Conservation (phyloP, 2,888 invertebrate species). For the Xestia rhomboidea region DNA sequence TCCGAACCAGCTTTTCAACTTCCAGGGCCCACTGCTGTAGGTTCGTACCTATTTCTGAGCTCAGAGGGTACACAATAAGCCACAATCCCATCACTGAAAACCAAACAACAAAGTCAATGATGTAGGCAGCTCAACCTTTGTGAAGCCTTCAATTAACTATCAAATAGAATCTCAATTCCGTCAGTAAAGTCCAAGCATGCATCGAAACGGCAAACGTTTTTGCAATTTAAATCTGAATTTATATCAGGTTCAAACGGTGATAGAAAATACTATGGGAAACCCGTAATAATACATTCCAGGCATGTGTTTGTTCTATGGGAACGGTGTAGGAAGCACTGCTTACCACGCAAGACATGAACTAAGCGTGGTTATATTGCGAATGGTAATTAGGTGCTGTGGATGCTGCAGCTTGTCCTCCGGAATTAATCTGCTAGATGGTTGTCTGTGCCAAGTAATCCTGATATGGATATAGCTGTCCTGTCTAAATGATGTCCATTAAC, state of each 20-base stretch:
- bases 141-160: constrained; percentile 1
- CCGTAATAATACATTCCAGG: constrained; percentile 57
- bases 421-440: constrained; percentile 37
- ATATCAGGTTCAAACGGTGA: constrained; percentile 60
- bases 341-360: constrained; percentile 51
- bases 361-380: constrained; percentile 27
- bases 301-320: constrained; percentile 61
- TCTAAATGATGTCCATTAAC: not conserved
- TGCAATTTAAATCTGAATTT: constrained; percentile 67
- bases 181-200: constrained; percentile 49
- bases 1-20: too few relatives aligned
- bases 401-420: constrained; percentile 42
- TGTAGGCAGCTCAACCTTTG: not conserved
- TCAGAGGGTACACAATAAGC: not conserved
- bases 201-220: constrained; percentile 49
- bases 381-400: constrained; percentile 51
- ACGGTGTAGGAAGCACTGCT: constrained; percentile 39
- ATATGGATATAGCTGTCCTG: too few relatives aligned
- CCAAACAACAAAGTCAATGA: not conserved
- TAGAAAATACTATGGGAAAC: constrained; percentile 60
- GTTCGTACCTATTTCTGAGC: too few relatives aligned
- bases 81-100: not conserved
- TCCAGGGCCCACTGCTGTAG: too few relatives aligned
- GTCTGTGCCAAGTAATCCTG: not conserved
- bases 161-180: constrained; percentile 35